Evolutionary conservation across 2,888 invertebrate species (phyloP).

Genomic region (Athetis lepigone): DNA sequence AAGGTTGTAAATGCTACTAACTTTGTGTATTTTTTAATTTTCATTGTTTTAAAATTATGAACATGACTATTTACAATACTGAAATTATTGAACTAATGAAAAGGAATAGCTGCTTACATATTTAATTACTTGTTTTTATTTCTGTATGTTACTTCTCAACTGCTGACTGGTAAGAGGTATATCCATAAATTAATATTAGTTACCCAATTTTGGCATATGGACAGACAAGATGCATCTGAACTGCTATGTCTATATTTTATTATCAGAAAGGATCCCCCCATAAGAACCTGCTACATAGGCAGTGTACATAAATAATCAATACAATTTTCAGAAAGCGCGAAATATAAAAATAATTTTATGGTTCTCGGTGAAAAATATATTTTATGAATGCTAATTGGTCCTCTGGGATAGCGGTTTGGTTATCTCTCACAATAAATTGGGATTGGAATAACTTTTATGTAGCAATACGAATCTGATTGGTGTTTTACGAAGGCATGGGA

Average conservation of each 20-base stretch:
- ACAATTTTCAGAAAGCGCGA: conserved; percentile 13
- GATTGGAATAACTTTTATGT: conserved; percentile 51
- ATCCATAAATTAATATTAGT: no score
- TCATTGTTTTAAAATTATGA: no score
- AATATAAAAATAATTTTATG: conserved; percentile 37
- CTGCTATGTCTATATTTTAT: neutral
- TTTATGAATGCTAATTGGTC: conserved; percentile 50
- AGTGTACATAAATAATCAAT: conserved; percentile 1
- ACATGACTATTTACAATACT: no score
- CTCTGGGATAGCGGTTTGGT: conserved; percentile 36
- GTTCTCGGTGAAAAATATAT: conserved; percentile 26
- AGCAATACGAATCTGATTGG: conserved; percentile 38
- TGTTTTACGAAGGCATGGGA: conserved; percentile 25
- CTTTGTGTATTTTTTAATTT: no score
- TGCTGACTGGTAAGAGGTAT: no score
- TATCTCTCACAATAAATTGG: conserved; percentile 52
- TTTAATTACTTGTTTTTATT: no score
- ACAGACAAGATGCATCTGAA: neutral
- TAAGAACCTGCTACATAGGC: neutral
- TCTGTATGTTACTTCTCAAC: no score
- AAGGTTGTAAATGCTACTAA: no score
- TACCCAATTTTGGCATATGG: no score
- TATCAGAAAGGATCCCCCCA: neutral
- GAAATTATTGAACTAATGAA: no score
- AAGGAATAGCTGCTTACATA: no score